phyloP scores from a whole-genome alignment of 35 echinoderm and acorn worm genomes.

The Apostichopus japonicus region DNA sequence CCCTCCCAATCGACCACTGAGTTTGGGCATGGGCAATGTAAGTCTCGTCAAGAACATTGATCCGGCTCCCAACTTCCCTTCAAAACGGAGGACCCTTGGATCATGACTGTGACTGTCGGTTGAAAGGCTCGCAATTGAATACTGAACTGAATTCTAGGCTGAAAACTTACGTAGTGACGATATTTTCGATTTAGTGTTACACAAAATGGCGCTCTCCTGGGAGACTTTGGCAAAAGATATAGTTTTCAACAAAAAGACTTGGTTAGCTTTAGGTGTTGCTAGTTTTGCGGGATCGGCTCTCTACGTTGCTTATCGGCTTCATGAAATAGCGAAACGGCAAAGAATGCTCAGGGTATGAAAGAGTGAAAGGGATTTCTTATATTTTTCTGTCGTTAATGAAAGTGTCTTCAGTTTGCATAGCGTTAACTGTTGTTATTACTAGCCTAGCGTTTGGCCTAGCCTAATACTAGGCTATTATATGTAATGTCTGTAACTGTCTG shows the following conservation, averaged over 20 bases:
- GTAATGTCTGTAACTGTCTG: too few species aligned
- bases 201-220: slow-evolving; percentile 45
- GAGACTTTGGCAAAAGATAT: neutral
- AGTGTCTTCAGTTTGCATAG: neutral
- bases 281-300: neutral
- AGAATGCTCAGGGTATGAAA: slow-evolving; percentile 18
- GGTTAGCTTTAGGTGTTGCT: neutral
- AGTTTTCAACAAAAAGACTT: slow-evolving; percentile 34
- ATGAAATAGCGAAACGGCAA: slow-evolving; percentile 27
- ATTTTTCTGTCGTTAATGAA: neutral
- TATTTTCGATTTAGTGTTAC: neutral
- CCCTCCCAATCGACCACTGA: too few species aligned
- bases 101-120: neutral
- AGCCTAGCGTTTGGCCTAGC: too few species aligned
- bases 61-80: too few species aligned
- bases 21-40: too few species aligned
- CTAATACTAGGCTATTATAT: too few species aligned
- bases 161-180: neutral
- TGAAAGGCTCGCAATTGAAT: neutral
- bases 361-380: neutral
- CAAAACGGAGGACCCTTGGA: too few species aligned
- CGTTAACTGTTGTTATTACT: neutral
- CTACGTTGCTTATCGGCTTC: slow-evolving; percentile 14
- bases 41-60: too few species aligned
- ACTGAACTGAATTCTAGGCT: neutral